phyloP scores from a whole-genome alignment of 37 sponge, comb jelly and placozoan genomes.

The Oscarella lobularis region DNA sequence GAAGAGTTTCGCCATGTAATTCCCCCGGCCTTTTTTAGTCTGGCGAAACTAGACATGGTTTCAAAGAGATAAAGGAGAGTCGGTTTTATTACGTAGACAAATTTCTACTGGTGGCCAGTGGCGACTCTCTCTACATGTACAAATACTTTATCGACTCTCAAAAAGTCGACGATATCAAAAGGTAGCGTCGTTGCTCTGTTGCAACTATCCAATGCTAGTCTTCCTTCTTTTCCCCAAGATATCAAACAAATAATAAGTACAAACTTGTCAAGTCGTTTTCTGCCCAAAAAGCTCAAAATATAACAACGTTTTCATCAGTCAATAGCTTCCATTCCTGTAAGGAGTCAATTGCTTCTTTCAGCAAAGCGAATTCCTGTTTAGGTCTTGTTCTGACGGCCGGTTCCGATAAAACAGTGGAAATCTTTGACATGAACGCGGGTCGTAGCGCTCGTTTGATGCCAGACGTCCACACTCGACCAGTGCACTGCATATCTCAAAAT shows the following conservation, averaged over 20 bases:
- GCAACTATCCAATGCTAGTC: not conserved
- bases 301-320: slow-evolving; percentile 61
- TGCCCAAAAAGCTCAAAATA: slow-evolving; percentile 36
- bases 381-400: slow-evolving; percentile 65
- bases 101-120: slow-evolving; percentile 68
- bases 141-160: slow-evolving; percentile 73
- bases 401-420: slow-evolving; percentile 52
- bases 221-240: slow-evolving; percentile 30
- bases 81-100: slow-evolving; percentile 96
- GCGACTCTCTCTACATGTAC: slow-evolving; percentile 52
- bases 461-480: slow-evolving; percentile 49
- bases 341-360: too few species aligned
- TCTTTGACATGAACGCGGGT: slow-evolving; percentile 71
- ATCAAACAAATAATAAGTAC: slow-evolving; percentile 24
- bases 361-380: slow-evolving; percentile 12
- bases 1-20: not conserved
- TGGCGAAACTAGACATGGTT: slow-evolving; percentile 1
- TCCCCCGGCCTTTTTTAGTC: too few species aligned
- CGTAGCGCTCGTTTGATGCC: slow-evolving; percentile 16
- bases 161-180: slow-evolving; percentile 71
- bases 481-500: slow-evolving; percentile 54
- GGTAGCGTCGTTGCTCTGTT: slow-evolving; percentile 20
- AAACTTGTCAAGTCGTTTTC: slow-evolving; percentile 33
- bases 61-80: slow-evolving; percentile 36
- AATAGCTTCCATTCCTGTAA: slow-evolving; percentile 94